Conservation (phyloP, 2,888 invertebrate genomes). For the Trissoscelio sp. region DNA sequence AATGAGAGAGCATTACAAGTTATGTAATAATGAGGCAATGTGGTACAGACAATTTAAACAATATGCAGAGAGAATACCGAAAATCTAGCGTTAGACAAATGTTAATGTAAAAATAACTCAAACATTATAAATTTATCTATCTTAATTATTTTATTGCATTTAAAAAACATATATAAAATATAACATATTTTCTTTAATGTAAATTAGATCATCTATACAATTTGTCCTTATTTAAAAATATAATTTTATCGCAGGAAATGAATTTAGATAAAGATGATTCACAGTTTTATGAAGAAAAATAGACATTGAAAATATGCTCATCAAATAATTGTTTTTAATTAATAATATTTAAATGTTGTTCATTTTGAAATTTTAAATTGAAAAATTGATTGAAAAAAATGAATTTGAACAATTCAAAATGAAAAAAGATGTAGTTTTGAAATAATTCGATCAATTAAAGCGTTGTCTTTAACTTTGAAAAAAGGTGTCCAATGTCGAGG, state of each 20-base stretch:
- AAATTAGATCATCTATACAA: too few species aligned
- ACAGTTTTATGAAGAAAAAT: neutral
- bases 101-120: too few species aligned
- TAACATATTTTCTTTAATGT: too few species aligned
- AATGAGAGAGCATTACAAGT: conserved; percentile 28
- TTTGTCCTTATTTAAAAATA: neutral
- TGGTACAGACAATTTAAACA: conserved; percentile 14
- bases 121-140: too few species aligned
- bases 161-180: too few species aligned
- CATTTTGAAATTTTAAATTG: too few species aligned
- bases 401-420: too few species aligned
- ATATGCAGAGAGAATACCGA: neutral
- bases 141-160: too few species aligned
- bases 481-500: conserved; percentile 57
- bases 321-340: neutral
- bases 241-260: conserved; percentile 40
- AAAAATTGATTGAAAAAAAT: too few species aligned
- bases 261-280: conserved; percentile 35
- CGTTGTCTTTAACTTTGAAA: neutral
- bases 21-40: conserved; percentile 40
- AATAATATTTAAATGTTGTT: neutral
- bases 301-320: neutral
- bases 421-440: too few species aligned
- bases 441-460: too few species aligned
- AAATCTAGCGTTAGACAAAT: too few species aligned